Base-by-base conservation (phyloP, 2,888 invertebrate genomes). In the Macropis europaea region DNA sequence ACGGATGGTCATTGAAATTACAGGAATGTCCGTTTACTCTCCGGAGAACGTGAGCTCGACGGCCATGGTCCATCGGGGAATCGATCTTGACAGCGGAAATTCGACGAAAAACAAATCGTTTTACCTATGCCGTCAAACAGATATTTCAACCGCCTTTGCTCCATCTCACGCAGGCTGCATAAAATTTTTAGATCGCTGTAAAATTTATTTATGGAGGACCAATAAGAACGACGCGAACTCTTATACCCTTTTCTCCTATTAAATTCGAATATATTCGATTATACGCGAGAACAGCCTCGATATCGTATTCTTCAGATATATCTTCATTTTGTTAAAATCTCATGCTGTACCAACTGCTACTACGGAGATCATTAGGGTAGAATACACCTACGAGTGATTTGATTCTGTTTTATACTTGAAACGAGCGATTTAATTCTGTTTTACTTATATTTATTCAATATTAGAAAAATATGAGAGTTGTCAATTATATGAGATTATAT, bases 1-100 rank as follows among this genome's bases (percentile, higher is more conserved):
- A 86, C 78, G 77, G 76, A 86, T 84, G 84, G 82, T 84, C 83
- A 86, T 86, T 84, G 86, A 86, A 86, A 86, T 84, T 86, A 82
- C 77, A 73, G 56, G 78, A 83, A 83, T 82, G 83, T 82, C 76
- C 77, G 63, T 79, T 76, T 74, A 68, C 71, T 70, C 53, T 62
- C 61, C 40, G 9, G 61, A 68, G 60, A 42, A 76, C 61, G 61
- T 60, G 36, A 36, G 53, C 11, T 50, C 11, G 63, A 68, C 70
- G 59, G 64, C 75, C 74, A 69, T 63, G 78, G 82, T 81, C 84
- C 84, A 73, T 73, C 79, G 84, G 84, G 86, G 87, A 88, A 87
- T 87, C 85, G 86, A 82, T 84, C 84, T 76, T 83, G 84, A 81
- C 85, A 83, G 81, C 77, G 81, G 79, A 86, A 87, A 88, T 87